Conservation (phyloP, 2,797 vertebrate genomes). For the Scleropages formosus region DNA sequence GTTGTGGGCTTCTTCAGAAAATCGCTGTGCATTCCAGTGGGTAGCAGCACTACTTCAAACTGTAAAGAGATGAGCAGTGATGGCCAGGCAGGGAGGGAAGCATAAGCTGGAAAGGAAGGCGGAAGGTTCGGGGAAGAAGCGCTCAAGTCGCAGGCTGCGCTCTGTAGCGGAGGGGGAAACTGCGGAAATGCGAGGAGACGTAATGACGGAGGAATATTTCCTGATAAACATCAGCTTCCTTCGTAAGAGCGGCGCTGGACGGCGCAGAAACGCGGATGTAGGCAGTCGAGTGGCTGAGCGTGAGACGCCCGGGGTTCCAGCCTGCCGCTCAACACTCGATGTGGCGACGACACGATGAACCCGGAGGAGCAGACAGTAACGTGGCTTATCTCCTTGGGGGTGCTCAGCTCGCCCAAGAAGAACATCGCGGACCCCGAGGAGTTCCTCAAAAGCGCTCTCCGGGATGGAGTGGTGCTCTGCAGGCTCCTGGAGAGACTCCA, state of each 20-base stretch:
- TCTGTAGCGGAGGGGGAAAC: too few species aligned
- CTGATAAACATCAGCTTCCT: background rate
- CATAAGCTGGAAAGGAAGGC: too few species aligned
- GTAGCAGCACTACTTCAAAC: background rate
- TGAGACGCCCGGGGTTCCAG: constrained; percentile 57
- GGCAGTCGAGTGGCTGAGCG: constrained; percentile 25
- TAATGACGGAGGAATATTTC: constrained; percentile 22
- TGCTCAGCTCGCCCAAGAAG: constrained; percentile 95
- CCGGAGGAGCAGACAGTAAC: constrained; percentile 92
- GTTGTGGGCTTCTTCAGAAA: background rate
- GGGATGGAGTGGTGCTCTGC: constrained; percentile 91
- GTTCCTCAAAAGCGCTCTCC: constrained; percentile 85
- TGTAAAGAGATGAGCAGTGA: constrained; percentile 10
- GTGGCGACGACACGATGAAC: constrained; percentile 77
- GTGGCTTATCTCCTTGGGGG: constrained; percentile 94
- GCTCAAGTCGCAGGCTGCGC: too few species aligned
- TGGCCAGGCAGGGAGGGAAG: background rate
- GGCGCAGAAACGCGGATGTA: constrained; percentile 8
- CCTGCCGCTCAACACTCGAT: background rate
- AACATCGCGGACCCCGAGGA: constrained; percentile 86
- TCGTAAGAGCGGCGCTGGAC: background rate
- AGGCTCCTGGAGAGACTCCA: constrained; percentile 84
- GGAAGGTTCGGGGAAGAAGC: too few species aligned
- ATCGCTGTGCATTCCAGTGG: constrained; percentile 5
- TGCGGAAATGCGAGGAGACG: background rate